Base-by-base conservation (phyloP, 2,113 vertebrate species). In the Myrmecophaga tridactyla region DNA sequence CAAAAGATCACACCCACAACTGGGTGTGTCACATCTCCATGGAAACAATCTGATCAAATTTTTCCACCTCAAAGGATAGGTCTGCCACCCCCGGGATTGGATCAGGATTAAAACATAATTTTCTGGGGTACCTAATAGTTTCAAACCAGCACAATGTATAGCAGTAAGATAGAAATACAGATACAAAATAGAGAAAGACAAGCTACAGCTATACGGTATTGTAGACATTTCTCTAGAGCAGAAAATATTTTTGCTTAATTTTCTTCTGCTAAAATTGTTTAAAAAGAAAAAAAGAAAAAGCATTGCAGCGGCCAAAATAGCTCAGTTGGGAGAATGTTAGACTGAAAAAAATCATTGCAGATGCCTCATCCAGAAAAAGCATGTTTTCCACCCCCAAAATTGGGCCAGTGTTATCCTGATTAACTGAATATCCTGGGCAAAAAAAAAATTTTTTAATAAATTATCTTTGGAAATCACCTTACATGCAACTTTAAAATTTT, bases 161-260 rank as follows among this genome's bases (percentile, higher is more conserved):
- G n/a, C n/a, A n/a, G n/a, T n/a, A n/a, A n/a, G n/a, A 31, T 8
- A 58, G 15, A 17, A 5, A 13, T 3, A 23, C 1, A 21, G 34
- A 58, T 11, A 48, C 6, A 60, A 72, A 72, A 65, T 27, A 29
- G 9, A 15, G 34, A 29, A 76, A 23, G 25, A 58, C 39, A 72
- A 58, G 36, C 72, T 72, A 23, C n/a, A 39, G 18, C 2, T 9
- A n/a, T 21, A 41, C 2, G 62, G 63, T 73, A 29, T 93, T 39
- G 58, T 4, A 36, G 17, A 65, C 36, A 62, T 62, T 93, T 58
- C 76, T 93, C 73, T 36, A 51, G 65, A 81, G 56, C 34, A 93
- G 75, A 80, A 89, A 95, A 41, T n/a, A 82, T 78, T 91, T 91
- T 92, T 77, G 75, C 75, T 70, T 62, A 67, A 36, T 94, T 72